Percentiles rank a stretch among this genome's conserved stretches.
phyloP scores from a whole-genome alignment of 2,888 invertebrate species.

The Eilema griseolum region DNA sequence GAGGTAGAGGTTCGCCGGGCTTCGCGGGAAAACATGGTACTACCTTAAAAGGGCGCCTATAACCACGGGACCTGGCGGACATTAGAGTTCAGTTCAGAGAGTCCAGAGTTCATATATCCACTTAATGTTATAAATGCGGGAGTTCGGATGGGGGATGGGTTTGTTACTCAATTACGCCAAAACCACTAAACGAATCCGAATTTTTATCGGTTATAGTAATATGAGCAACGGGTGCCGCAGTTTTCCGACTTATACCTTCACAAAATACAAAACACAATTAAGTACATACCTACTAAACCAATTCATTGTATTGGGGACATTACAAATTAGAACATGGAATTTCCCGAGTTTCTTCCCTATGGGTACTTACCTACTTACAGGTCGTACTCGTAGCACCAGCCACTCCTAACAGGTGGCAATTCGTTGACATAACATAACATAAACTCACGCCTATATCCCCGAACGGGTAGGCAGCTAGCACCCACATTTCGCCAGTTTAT shows the following conservation, averaged over 20 bases:
- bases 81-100: too few relatives aligned
- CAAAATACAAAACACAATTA: not conserved
- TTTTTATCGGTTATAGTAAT: not conserved
- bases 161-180: not conserved
- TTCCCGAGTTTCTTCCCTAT: not conserved
- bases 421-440: too few relatives aligned
- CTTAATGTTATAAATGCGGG: not conserved
- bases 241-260: too few relatives aligned
- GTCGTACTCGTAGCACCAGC: too few relatives aligned
- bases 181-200: not conserved
- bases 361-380: not conserved
- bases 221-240: too few relatives aligned
- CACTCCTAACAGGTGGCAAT: too few relatives aligned
- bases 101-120: not conserved
- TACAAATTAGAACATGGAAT: conserved; percentile 2
- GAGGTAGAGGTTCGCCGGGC: too few relatives aligned
- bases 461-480: too few relatives aligned
- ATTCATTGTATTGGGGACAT: not conserved
- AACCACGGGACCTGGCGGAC: not conserved
- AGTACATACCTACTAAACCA: not conserved
- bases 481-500: too few relatives aligned
- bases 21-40: too few relatives aligned
- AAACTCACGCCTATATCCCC: too few relatives aligned
- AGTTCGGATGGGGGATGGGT: not conserved
- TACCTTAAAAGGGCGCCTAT: not conserved